Evolutionary conservation across 2,797 vertebrate genomes (phyloP).

Genomic region (Iguana delicatissima): DNA sequence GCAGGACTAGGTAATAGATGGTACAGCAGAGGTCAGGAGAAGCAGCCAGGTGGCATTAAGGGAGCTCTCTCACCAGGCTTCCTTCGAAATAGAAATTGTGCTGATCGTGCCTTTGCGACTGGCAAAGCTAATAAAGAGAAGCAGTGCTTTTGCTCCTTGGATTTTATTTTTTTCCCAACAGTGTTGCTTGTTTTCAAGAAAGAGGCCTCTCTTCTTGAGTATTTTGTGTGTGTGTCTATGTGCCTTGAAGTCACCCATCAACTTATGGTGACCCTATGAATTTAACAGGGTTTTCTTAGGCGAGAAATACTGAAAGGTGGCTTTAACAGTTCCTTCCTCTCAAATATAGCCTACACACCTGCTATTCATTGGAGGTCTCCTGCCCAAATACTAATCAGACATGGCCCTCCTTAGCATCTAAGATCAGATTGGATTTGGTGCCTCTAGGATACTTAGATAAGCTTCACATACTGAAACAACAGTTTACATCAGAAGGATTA

Average conservation of each 20-base stretch:
- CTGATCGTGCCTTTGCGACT: constrained; percentile 65
- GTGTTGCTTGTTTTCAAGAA: not conserved
- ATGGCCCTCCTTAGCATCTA: no score
- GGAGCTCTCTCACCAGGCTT: constrained; percentile 56
- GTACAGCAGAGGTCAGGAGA: constrained; percentile 66
- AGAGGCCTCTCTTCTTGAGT: constrained; percentile 31
- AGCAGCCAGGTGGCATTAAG: constrained; percentile 61
- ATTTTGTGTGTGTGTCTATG: not conserved
- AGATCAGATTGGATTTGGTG: no score
- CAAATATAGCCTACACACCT: no score
- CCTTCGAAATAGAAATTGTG: constrained; percentile 64
- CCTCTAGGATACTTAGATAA: no score
- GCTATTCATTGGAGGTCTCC: no score
- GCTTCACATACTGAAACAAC: not conserved
- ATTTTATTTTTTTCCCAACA: constrained; percentile 21
- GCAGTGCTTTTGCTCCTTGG: constrained; percentile 47
- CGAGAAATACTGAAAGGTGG: no score
- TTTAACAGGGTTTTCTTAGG: no score
- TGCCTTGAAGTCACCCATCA: no score
- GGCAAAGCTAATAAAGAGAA: constrained; percentile 64
- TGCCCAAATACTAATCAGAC: no score
- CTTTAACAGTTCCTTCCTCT: no score
- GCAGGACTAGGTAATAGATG: constrained; percentile 68
- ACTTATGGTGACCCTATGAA: no score
- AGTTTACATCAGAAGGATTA: not conserved